phyloP scores from a whole-genome alignment of 2,113 vertebrate species.

The Hemiscyllium ocellatum region DNA sequence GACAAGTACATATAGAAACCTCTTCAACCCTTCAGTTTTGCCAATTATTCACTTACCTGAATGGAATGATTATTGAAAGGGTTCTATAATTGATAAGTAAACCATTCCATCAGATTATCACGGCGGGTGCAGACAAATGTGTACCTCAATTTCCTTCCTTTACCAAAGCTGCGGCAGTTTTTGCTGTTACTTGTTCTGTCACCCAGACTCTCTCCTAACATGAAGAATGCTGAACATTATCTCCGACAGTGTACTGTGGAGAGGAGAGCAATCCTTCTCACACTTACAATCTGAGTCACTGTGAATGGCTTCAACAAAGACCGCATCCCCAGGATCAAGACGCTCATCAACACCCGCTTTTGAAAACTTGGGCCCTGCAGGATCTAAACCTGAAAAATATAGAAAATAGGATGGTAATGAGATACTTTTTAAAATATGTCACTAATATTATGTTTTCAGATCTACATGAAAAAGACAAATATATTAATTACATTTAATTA shows the following conservation, averaged over 20 bases:
- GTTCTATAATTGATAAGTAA: background rate
- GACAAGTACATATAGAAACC: background rate
- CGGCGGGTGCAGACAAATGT: background rate
- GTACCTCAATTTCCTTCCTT: background rate
- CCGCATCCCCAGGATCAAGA: constrained; percentile 79
- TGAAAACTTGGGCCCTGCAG: constrained; percentile 84
- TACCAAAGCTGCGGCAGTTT: background rate
- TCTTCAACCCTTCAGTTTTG: background rate
- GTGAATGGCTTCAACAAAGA: constrained; percentile 89
- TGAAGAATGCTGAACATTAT: background rate
- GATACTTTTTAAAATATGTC: background rate
- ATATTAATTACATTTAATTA: background rate
- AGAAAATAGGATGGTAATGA: background rate
- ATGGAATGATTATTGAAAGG: background rate
- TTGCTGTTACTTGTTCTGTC: background rate
- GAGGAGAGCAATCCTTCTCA: background rate
- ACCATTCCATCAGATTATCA: background rate
- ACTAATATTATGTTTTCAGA: background rate
- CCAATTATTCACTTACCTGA: background rate
- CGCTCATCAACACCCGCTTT: constrained; percentile 68
- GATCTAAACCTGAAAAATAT: constrained; percentile 71
- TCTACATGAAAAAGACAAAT: background rate
- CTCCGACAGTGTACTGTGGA: background rate
- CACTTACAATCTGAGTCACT: constrained; percentile 86
- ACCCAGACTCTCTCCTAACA: background rate